Conservation (phyloP, 2,888 invertebrate genomes). For the Synanthedon tipuliformis region DNA sequence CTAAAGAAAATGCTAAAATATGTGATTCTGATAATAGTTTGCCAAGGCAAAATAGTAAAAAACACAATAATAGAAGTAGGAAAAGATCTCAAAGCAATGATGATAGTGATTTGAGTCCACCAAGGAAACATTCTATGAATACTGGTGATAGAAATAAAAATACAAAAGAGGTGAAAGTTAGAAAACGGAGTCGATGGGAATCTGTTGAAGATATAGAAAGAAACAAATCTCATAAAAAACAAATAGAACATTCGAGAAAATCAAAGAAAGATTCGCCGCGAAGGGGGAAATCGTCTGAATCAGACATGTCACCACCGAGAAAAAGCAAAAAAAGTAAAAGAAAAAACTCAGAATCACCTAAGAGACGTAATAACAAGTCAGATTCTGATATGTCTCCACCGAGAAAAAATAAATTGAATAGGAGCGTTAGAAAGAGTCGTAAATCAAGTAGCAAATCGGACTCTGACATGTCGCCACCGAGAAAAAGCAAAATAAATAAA, state of each 20-base stretch:
- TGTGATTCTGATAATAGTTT: conserved; percentile 53
- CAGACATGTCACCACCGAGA: conserved; percentile 7
- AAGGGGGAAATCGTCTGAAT: not conserved
- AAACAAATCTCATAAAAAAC: not conserved
- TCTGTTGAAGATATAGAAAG: no score
- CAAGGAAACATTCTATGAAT: conserved; percentile 18
- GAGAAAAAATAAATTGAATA: conserved; percentile 17
- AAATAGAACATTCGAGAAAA: no score
- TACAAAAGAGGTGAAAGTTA: no score
- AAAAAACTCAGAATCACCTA: conserved; percentile 9
- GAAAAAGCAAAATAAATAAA: conserved; percentile 7
- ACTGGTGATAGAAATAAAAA: conserved; percentile 15
- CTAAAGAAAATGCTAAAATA: conserved; percentile 5
- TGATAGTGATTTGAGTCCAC: conserved; percentile 17
- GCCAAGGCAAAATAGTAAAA: conserved; percentile 23
- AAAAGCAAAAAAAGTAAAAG: conserved; percentile 5
- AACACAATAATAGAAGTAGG: conserved; percentile 3
- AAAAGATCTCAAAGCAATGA: conserved; percentile 1
- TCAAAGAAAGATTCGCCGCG: no score
- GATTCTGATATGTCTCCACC: conserved; percentile 22
- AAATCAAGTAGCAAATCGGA: conserved; percentile 5
- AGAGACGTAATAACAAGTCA: conserved; percentile 10
- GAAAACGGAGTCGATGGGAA: no score
- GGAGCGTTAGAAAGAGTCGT: conserved; percentile 6
- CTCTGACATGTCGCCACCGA: conserved; percentile 11